Evolutionary conservation across 2,113 vertebrate genomes (phyloP), one percentile per base, ranked within the genome.

Genomic region (Nothoprocta perdicaria): DNA sequence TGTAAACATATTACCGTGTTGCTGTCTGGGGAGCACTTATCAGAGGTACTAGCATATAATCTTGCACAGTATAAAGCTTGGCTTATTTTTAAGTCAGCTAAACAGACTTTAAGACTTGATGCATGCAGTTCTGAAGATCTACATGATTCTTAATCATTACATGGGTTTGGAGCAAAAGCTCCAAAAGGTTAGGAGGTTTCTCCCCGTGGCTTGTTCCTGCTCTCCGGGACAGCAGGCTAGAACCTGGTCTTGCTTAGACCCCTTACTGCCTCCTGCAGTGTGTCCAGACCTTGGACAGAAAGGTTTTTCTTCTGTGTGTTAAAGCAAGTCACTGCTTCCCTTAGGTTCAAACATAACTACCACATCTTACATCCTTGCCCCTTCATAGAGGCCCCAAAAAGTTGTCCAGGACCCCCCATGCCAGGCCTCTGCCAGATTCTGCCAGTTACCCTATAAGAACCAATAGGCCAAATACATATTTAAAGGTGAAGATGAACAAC

Each of bases 341-440:
- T 63, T 63, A 53, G 31, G 18, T 61, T 80, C 40, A 67, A 55
- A 24, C 55, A 4, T 19, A 31, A 38, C 31, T 72, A 6, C 23
- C 80, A 1, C 12, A 0, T 73, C 31, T 67, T 4, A 3, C 1
- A 2, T 43, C 29, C 40, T 26, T 79, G 21, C 26, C 14, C 24
- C 19, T 3, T 6, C 48, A 5, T 23, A 85, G 77, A 75, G 60
- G 19, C 40, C 38, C 41, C 52, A 46, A 22, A 27, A 3, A 77
- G 46, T 11, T 77, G n/a, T 27, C 46, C 27, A 63, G 3, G 10
- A 8, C 45, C 71, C 33, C 35, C 17, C 9, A 23, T n/a, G 75
- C 68, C 57, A 57, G 62, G 41, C n/a, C 15, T 38, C 9, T 81
- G 61, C 74, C n/a, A 38, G 40, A 24, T 79, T 3, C 12, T 62